phyloP scores from a whole-genome alignment of 2,797 vertebrate species.

The Enteromius afrohamiltoni region DNA sequence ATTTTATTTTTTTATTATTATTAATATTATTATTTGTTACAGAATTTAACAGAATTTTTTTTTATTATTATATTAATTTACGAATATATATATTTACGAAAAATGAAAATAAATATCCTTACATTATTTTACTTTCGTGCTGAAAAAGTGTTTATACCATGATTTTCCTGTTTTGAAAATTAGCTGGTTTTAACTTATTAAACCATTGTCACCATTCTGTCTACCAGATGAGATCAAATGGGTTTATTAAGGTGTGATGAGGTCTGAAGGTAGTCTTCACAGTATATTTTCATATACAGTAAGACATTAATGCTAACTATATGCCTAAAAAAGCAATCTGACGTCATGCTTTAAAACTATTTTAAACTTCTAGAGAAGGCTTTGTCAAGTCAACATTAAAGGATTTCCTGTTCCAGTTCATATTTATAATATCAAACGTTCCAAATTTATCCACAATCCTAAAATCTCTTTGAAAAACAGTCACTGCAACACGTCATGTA shows the following conservation, averaged over 20 bases:
- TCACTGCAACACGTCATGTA: neutral
- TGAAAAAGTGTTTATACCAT: neutral
- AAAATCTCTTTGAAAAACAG: neutral
- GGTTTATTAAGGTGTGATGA: neutral
- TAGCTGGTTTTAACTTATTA: neutral
- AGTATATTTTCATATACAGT: neutral
- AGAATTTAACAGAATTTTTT: neutral
- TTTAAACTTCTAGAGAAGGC: neutral
- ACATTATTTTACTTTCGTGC: neutral
- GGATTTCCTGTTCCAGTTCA: neutral
- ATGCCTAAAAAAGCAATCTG: neutral
- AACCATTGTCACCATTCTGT: neutral
- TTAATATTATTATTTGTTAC: too few relatives aligned
- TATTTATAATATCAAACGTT: constrained; percentile 17
- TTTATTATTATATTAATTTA: too few relatives aligned
- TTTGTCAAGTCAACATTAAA: neutral
- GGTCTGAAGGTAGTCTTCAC: neutral
- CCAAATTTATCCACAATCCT: constrained; percentile 21
- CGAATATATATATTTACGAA: too few relatives aligned
- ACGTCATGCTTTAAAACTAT: constrained; percentile 5
- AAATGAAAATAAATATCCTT: neutral
- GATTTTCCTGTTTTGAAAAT: neutral
- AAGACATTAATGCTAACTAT: neutral
- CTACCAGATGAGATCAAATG: neutral
- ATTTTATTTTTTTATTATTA: too few relatives aligned